Base-by-base conservation (phyloP, 2,113 vertebrate genomes). In the Excalfactoria chinensis region DNA sequence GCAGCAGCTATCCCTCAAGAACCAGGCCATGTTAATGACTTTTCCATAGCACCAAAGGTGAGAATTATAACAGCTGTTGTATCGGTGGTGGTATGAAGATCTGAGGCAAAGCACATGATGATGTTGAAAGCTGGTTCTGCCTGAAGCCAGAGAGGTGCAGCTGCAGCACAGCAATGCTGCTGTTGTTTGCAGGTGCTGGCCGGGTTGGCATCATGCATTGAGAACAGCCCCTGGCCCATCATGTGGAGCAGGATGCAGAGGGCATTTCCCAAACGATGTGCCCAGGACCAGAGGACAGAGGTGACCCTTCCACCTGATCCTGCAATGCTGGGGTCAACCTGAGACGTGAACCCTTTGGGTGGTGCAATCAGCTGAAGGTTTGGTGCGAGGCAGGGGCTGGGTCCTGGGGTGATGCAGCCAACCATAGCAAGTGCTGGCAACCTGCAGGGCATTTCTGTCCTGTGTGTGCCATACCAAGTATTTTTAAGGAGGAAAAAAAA, bases 381-480 rank as follows among this genome's bases (percentile, higher is more conserved):
- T 56, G 1, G 2, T 60, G 28, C 18, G 0, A 0, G 5, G 26
- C 56, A 25, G 37, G 51, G 35, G 9, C 34, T 56, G 78, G 15
- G 11, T 20, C 46, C 6, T 1, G 18, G 49, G 0, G 0, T 37
- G 9, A 5, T 21, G 48, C 48, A 58, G 60, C 40, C 1, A 4
- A 28, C 60, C 71, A 13, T 37, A 43, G 43, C n/a, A 28, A 48
- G 35, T 11, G 11, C 23, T 51, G 30, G 4, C 5, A 18, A 2
- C 17, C 48, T 34, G 49, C 8, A 7, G 13, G 48, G 10, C 6
- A 1, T 18, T 53, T 49, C 63, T 46, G 55, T 10, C 25, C 85
- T 2, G 0, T 28, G 6, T 74, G 58, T 70, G 19, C 67, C 43
- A 6, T 10, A 26, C 22, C 22, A 3, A 25, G 19, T 3, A 6